A percentile compares a stretch with the other conserved stretches of the same genome.
phyloP scores from a whole-genome alignment of 1,140 invertebrate genomes.

The Melanaphis sacchari region DNA sequence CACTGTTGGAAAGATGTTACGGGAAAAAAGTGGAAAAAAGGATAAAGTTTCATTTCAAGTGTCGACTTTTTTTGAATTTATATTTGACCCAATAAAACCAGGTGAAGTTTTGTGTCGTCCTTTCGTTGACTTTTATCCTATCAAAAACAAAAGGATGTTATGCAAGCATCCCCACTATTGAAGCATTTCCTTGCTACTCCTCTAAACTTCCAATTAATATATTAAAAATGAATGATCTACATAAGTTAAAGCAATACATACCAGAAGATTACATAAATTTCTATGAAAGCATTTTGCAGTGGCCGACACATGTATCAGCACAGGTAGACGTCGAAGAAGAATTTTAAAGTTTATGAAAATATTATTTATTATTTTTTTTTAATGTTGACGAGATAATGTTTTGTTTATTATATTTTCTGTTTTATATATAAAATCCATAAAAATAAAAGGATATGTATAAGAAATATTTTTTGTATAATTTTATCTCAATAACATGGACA shows the following conservation, averaged over 20 bases:
- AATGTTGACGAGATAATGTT: conserved; percentile 11
- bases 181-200: conserved; percentile 22
- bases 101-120: conserved; percentile 13
- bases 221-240: conserved; percentile 35
- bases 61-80: conserved; percentile 12
- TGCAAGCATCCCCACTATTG: background rate
- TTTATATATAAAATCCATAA: conserved; percentile 31
- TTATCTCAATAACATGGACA: conserved; percentile 24
- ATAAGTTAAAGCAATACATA: conserved; percentile 42
- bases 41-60: conserved; percentile 33
- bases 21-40: conserved; percentile 26
- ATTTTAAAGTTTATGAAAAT: conserved; percentile 24
- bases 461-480: conserved; percentile 31
- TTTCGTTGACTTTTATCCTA: conserved; percentile 34
- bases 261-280: conserved; percentile 3
- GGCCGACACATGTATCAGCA: conserved; percentile 35
- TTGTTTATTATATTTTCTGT: background rate
- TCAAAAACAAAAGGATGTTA: background rate
- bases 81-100: conserved; percentile 23
- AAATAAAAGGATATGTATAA: conserved; percentile 23
- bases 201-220: conserved; percentile 46
- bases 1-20: conserved; percentile 28
- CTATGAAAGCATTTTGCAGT: conserved; percentile 34
- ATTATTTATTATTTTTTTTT: conserved; percentile 11
- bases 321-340: conserved; percentile 29